These are phyloP conservation scores for Lucifuga dentata DNA, from an alignment of 2,113 vertebrate genomes.

Conservation along the genomic window DNA sequence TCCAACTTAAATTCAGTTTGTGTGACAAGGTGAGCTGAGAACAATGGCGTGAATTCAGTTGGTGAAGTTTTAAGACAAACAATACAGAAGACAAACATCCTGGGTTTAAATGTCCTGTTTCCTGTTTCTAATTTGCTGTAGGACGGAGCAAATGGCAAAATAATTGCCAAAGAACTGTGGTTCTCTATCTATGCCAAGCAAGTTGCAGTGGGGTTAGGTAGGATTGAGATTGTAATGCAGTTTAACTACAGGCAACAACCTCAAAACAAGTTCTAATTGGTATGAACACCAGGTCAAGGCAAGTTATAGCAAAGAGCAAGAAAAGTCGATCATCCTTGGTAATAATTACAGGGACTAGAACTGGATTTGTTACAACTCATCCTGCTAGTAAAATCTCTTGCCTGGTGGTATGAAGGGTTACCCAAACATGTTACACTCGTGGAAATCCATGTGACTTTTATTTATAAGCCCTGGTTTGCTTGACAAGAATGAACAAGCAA, in stretches of 20 bases:
- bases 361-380: constrained; percentile 7
- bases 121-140: too few species aligned
- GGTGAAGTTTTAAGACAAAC: too few species aligned
- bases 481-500: neutral
- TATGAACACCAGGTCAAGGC: neutral
- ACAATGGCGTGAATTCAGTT: too few species aligned
- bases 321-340: neutral
- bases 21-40: neutral
- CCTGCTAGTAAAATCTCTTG: neutral
- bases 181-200: neutral
- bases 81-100: too few species aligned
- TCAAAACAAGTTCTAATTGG: neutral
- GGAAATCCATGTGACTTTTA: neutral
- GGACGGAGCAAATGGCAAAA: too few species aligned
- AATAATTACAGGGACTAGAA: neutral
- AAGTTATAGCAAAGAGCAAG: neutral
- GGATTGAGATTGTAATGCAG: neutral
- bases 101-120: too few species aligned
- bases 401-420: neutral
- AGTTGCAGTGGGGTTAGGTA: neutral
- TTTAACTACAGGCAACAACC: neutral
- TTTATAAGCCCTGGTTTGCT: neutral
- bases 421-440: neutral
- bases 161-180: neutral
- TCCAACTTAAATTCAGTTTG: neutral